A percentile compares a stretch with the other conserved stretches of the same genome.
Evolutionary conservation across 2,113 vertebrate genomes (phyloP).

Genomic region (Macaca mulatta): DNA sequence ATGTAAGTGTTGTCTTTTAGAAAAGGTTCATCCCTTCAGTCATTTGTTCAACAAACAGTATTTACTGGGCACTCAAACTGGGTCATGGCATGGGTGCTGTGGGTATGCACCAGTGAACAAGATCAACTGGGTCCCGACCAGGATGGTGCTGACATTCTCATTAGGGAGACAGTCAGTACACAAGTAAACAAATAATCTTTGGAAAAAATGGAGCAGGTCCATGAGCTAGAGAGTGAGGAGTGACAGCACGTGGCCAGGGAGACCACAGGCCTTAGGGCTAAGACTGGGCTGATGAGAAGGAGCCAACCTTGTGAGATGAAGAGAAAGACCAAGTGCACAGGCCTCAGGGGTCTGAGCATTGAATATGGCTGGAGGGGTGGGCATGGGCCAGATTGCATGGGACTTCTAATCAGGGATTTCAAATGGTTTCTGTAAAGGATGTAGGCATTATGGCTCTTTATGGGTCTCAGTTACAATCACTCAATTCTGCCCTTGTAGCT

Average conservation of each 20-base stretch:
- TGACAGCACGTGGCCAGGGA: too few relatives aligned
- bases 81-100: background rate
- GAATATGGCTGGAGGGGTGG: too few relatives aligned
- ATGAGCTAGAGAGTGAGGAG: background rate
- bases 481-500: background rate
- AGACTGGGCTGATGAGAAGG: too few relatives aligned
- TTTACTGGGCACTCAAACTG: background rate
- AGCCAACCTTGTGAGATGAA: too few relatives aligned
- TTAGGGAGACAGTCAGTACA: background rate
- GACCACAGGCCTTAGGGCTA: too few relatives aligned
- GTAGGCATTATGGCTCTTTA: background rate
- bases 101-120: background rate
- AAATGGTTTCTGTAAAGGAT: background rate
- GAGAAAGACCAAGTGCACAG: background rate
- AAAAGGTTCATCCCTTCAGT: background rate
- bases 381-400: background rate
- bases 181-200: background rate
- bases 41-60: background rate
- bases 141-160: background rate
- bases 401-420: background rate
- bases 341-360: accelerated
- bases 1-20: background rate
- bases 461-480: background rate
- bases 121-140: too few relatives aligned
- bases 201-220: background rate